Evolutionary conservation across 2,888 invertebrate genomes (phyloP).

Genomic region (Rotaria macrura): DNA sequence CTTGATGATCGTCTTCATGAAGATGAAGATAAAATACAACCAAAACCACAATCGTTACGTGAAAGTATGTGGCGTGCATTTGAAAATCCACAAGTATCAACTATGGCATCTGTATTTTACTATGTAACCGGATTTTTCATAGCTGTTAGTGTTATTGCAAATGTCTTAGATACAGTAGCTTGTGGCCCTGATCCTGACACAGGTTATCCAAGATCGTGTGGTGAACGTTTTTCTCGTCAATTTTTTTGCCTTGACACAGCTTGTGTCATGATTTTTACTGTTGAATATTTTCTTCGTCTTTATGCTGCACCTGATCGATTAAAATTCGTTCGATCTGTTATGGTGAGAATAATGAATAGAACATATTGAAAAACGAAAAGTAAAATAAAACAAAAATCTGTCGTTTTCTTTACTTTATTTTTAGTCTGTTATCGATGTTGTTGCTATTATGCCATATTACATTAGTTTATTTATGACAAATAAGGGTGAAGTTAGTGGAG

Average conservation of each 20-base stretch:
- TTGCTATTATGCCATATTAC: slow-evolving; percentile 96
- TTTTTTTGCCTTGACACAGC: slow-evolving; percentile 99
- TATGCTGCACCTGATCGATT: slow-evolving; percentile 97
- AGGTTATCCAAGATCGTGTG: slow-evolving; percentile 63
- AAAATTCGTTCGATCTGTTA: slow-evolving; percentile 91
- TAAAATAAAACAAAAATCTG: neutral
- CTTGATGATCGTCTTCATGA: slow-evolving; percentile 68
- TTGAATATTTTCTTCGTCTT: slow-evolving; percentile 78
- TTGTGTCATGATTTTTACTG: slow-evolving; percentile 99
- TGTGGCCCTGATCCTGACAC: slow-evolving; percentile 66
- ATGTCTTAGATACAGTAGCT: slow-evolving; percentile 92
- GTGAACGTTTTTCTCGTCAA: slow-evolving; percentile 78
- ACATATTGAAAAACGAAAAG: neutral
- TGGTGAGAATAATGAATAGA: slow-evolving; percentile 52
- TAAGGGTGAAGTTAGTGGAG: slow-evolving; percentile 85
- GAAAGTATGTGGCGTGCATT: slow-evolving; percentile 98
- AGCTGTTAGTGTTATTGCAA: slow-evolving; percentile 98
- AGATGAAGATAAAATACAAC: slow-evolving; percentile 59
- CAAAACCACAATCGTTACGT: slow-evolving; percentile 47
- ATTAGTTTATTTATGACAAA: slow-evolving; percentile 92
- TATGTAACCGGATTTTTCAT: slow-evolving; percentile 99
- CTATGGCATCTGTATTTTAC: slow-evolving; percentile 96
- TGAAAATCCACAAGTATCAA: slow-evolving; percentile 93
- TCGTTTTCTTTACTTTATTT: neutral
- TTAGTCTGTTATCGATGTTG: slow-evolving; percentile 85